phyloP scores from a whole-genome alignment of 2,797 vertebrate species.

The Coranthus polyacanthus region DNA sequence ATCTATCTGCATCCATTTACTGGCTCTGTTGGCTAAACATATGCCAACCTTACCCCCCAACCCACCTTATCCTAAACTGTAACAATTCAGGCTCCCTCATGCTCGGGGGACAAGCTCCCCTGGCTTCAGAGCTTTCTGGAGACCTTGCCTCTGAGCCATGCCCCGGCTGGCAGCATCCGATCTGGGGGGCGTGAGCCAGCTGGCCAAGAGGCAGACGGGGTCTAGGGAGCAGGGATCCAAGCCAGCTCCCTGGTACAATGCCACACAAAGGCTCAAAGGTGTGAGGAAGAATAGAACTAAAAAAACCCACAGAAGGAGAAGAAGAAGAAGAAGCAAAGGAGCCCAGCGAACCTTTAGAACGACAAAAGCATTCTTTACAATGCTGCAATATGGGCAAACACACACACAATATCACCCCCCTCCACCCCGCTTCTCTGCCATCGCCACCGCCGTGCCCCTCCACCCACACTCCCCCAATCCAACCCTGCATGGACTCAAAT shows the following conservation, averaged over 20 bases:
- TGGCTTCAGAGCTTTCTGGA: conserved; percentile 65
- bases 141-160: conserved; percentile 78
- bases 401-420: conserved; percentile 43
- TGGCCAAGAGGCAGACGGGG: conserved; percentile 85
- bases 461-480: conserved; percentile 50
- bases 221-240: conserved; percentile 80
- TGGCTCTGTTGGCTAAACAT: conserved; percentile 59
- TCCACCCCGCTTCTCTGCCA: conserved; percentile 4
- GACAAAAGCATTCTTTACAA: conserved; percentile 83
- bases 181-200: conserved; percentile 79
- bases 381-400: conserved; percentile 76
- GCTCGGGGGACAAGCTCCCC: conserved; percentile 61
- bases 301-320: conserved; percentile 49
- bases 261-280: conserved; percentile 87
- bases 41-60: conserved; percentile 40
- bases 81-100: conserved; percentile 60
- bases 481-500: conserved; percentile 76
- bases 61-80: conserved; percentile 46
- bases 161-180: conserved; percentile 80
- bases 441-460: conserved; percentile 28
- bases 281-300: conserved; percentile 80
- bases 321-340: conserved; percentile 74
- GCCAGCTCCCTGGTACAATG: conserved; percentile 84
- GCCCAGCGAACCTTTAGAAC: conserved; percentile 79
- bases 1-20: conserved; percentile 39